phyloP scores from a whole-genome alignment of 2,888 invertebrate species.

The Acronicta psi region DNA sequence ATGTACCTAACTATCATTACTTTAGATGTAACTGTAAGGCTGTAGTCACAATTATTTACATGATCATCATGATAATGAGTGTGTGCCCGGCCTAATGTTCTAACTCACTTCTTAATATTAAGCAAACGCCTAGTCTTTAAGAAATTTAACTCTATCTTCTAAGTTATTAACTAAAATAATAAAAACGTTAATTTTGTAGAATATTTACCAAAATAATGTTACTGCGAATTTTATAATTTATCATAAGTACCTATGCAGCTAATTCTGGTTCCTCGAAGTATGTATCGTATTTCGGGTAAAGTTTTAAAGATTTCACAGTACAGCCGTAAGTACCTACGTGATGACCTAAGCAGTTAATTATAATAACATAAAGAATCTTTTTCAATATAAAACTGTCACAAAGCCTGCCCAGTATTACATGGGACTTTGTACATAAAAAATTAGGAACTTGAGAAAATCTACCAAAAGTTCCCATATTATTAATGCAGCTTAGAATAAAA shows the following conservation, averaged over 20 bases:
- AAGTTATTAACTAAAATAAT: conserved; percentile 24
- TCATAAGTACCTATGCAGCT: not conserved
- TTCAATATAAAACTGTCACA: too few species aligned
- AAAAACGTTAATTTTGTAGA: conserved; percentile 13
- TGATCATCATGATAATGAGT: not conserved
- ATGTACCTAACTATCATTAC: conserved; percentile 14
- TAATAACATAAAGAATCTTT: too few species aligned
- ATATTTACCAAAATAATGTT: not conserved
- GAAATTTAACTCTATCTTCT: conserved; percentile 40
- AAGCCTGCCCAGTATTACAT: too few species aligned
- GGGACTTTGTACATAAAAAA: too few species aligned
- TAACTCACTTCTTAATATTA: conserved; percentile 51
- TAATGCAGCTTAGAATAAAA: too few species aligned
- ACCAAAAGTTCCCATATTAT: too few species aligned
- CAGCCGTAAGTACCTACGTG: too few species aligned
- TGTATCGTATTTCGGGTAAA: too few species aligned
- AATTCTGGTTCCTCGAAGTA: too few species aligned
- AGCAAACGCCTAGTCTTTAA: conserved; percentile 57
- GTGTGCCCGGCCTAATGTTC: conserved; percentile 23
- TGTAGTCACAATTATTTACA: not conserved
- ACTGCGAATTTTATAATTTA: not conserved
- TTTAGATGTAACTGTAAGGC: conserved; percentile 11
- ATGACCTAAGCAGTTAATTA: too few species aligned
- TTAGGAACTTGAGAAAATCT: too few species aligned
- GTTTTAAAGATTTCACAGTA: too few species aligned